A percentile compares a stretch with the other conserved stretches of the same genome.
These are phyloP conservation scores for Hymenopus coronatus DNA, from an alignment of 2,888 invertebrate genomes.

Conservation along the genomic window DNA sequence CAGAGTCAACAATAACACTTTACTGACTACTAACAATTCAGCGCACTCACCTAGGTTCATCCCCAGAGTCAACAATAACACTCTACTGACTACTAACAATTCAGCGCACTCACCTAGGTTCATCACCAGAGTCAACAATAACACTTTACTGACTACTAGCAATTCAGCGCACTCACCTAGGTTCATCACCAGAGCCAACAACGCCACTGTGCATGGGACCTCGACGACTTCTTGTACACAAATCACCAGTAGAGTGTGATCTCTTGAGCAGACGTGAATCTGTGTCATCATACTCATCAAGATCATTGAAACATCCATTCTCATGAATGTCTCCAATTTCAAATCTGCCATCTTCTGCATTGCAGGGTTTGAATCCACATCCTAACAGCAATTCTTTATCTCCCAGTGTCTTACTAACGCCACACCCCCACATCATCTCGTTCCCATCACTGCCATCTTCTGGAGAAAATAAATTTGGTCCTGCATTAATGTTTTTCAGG, in stretches of 20 bases:
- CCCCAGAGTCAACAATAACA: no score
- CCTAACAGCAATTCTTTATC: conserved; percentile 41
- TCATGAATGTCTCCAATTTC: conserved; percentile 55
- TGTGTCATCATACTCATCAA: conserved; percentile 46
- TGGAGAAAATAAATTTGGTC: conserved; percentile 41
- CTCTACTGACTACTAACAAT: no score
- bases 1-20: no score
- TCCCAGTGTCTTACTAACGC: conserved; percentile 28
- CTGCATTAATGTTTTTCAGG: conserved; percentile 39
- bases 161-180: neutral
- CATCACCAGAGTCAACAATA: no score
- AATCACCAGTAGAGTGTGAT: conserved; percentile 53
- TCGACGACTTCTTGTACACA: conserved; percentile 39
- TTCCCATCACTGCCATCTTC: conserved; percentile 40
- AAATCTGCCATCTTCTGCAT: conserved; percentile 51
- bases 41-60: no score
- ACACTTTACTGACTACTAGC: no score
- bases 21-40: no score
- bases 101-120: no score
- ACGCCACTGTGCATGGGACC: conserved; percentile 22
- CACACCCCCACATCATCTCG: conserved; percentile 33
- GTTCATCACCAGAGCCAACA: conserved; percentile 23
- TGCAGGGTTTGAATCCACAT: conserved; percentile 40
- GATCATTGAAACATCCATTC: conserved; percentile 44
- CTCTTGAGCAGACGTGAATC: conserved; percentile 46